A percentile compares a stretch with the other conserved stretches of the same genome.
Conservation (phyloP, 2,888 invertebrate species). For the Phengaris arion region DNA sequence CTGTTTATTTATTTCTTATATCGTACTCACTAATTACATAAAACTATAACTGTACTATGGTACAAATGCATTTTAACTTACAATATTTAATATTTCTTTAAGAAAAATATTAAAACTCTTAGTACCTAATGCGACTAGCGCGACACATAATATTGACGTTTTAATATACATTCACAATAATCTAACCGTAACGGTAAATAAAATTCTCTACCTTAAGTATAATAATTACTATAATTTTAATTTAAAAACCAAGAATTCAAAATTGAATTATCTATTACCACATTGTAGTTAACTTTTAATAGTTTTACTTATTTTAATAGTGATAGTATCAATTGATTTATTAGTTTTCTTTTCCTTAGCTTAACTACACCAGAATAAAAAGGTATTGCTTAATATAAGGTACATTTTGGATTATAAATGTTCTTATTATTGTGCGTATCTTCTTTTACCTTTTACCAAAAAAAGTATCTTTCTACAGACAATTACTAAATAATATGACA, state of each 20-base stretch:
- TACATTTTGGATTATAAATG: no score
- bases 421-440: no score
- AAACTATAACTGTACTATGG: no score
- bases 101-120: neutral
- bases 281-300: neutral
- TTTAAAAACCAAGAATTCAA: neutral
- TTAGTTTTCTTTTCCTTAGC: neutral
- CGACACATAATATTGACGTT: neutral
- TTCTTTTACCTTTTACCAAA: no score
- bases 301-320: neutral
- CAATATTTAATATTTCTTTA: no score
- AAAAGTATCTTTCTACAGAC: no score
- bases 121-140: neutral
- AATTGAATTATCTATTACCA: neutral
- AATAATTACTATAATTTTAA: neutral
- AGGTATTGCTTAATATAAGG: neutral
- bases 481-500: neutral
- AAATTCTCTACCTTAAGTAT: neutral
- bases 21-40: no score
- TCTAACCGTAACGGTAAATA: neutral
- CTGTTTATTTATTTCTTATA: no score
- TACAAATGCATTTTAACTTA: no score
- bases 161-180: neutral
- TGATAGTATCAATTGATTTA: neutral
- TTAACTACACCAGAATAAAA: neutral